Base-by-base conservation (phyloP, 2,797 vertebrate genomes). In the Ceryle rudis region DNA sequence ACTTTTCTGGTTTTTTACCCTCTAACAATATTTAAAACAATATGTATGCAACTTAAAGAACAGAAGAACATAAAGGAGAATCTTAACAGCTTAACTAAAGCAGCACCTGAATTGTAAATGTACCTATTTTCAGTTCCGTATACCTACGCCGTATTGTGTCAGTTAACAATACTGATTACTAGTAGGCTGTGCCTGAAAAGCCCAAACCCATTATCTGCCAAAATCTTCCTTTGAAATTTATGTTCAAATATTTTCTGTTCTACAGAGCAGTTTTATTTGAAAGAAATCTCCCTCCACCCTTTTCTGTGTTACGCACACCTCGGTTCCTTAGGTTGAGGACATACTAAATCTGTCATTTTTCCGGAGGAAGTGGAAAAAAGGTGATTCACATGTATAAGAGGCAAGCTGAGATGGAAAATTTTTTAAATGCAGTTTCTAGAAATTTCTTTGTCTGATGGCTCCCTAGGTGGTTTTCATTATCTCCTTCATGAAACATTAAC, bases 241-340 rank as follows among this genome's bases (percentile, higher is more conserved):
- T 77, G 55, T 91, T 91, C 86, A 95, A 82, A 80, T 89, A 87
- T 91, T 96, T 95, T 93, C 77, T 61, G 11, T 93, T 93, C 84
- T 79, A 85, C 67, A 25, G 13, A 92, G 52, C 33, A 39, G 18
- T 65, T 82, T 86, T 80, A 85, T 89, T 96, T 85, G 49, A 80
- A 73, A 93, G 47, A 80, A 93, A 82, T 89, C 16, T 71, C 60
- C 25, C 39, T 91, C 71, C 60, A 80, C 44, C 17, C 35, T 42
- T 58, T 55, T 81, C 54, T 66, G 37, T 66, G 37, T 86, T 90
- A 73, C 31, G 37, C 33, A 62, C 19, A 44, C 23, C 47, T 80
- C 16, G 7, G 52, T 46, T 86, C 35, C 80, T 94, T 85, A 82
- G 71, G 73, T 67, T 12, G 2, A 84, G 28, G 47, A 42, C 70